Evolutionary conservation across 1,140 invertebrate species (phyloP), one percentile per base, ranked within the genome.

Genomic region (Microvelia longipes): DNA sequence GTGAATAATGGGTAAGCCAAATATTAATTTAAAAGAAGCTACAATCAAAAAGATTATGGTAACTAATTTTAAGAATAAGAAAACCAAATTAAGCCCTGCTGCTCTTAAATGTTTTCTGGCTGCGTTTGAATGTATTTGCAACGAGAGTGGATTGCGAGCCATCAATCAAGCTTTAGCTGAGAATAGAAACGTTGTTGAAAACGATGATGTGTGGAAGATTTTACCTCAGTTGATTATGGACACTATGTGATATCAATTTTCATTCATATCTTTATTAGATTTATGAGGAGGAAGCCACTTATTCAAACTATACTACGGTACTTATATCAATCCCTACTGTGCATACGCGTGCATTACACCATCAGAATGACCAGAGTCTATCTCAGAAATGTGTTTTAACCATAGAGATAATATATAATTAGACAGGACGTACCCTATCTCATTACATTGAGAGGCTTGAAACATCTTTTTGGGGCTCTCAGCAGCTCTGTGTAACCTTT

Each of bases 161-260:
- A 64, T 64, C 25, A 64, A 64, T 13, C 62, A 64, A 26, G 62
- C 62, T 25, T 13, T 64, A 24, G 62, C 25, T 24, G 62, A 15
- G 24, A 64, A 64, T 24, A 64, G 62, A 25, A 64, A 15, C 25
- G 15, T 64, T 24, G 62, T 64, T 14, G 2, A 24, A 26, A 26
- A 15, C 25, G 62, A 64, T 13, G 62, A 64, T 64, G 62, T 64
- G 2, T 64, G 62, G 62, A 64, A 64, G 24, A 64, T 64, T 64
- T 64, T 64, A 64, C 62, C 62, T 11, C 62, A 64, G 24, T 25
- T 64, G 2, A 64, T 64, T 2, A 24, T 64, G 62, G 62, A 64
- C 24, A 64, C 25, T 19, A 50, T 50, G 35, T 50, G 19, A 19
- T 50, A 11, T 50, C 35, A 11, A 5, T 11, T 19, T 50, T 50